Conservation (phyloP, 1,140 invertebrate species). For the Drosophila jambulina region DNA sequence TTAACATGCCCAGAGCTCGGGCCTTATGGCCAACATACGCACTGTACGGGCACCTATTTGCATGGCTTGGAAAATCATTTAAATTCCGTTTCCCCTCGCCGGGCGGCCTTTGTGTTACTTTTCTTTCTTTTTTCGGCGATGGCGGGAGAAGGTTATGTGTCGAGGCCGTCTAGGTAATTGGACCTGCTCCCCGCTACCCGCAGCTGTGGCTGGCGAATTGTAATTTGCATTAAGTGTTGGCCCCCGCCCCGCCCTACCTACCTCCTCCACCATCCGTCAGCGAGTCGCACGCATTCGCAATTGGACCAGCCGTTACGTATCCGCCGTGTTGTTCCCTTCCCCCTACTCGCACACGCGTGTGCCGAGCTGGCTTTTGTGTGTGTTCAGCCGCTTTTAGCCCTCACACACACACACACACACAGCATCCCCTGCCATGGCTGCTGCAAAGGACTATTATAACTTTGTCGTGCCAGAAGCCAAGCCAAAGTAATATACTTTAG, state of each 20-base stretch:
- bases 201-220: slow-evolving; percentile 65
- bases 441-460: slow-evolving; percentile 77
- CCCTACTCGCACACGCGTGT: not conserved
- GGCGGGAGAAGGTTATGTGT: slow-evolving; percentile 36
- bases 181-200: slow-evolving; percentile 4
- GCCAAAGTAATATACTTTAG: slow-evolving; percentile 61
- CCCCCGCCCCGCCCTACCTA: not conserved
- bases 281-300: slow-evolving; percentile 36
- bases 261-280: not conserved
- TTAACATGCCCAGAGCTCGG: not conserved
- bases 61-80: slow-evolving; percentile 3
- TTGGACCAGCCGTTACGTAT: slow-evolving; percentile 43
- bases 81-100: not conserved
- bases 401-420: not conserved
- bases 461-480: slow-evolving; percentile 67
- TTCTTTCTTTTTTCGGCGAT: slow-evolving; percentile 13
- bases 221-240: slow-evolving; percentile 81
- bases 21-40: too few species aligned
- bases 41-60: not conserved
- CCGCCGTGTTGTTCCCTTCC: slow-evolving; percentile 29
- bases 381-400: slow-evolving; percentile 26
- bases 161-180: slow-evolving; percentile 75
- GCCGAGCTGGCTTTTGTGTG: slow-evolving; percentile 19
- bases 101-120: not conserved
- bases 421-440: not conserved